These are phyloP conservation scores for Phyto melanocephala DNA, from an alignment of 2,888 invertebrate species.

Conservation along the genomic window DNA sequence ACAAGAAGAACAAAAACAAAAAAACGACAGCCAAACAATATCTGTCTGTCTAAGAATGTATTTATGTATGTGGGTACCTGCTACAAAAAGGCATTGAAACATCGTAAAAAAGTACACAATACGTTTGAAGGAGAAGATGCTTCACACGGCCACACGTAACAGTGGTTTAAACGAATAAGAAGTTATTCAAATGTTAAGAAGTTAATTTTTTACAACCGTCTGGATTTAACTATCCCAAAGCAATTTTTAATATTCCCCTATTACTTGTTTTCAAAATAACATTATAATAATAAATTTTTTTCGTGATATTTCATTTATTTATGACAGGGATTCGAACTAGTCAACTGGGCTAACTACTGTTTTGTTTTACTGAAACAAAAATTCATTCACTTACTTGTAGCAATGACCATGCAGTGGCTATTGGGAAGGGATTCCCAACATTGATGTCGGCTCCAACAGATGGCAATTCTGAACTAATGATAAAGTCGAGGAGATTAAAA, in stretches of 20 bases:
- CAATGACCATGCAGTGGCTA: background rate
- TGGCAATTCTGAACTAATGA: too few species aligned
- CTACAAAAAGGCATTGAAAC: background rate
- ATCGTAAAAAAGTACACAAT: conserved; percentile 30
- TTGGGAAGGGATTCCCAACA: too few species aligned
- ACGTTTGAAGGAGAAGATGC: conserved; percentile 26
- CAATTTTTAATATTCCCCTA: conserved; percentile 22
- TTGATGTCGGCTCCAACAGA: too few species aligned
- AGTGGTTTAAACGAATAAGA: conserved; percentile 2
- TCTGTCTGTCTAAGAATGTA: background rate
- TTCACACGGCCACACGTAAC: background rate
- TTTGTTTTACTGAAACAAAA: background rate
- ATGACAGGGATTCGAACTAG: background rate
- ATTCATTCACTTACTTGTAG: background rate
- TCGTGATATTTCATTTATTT: conserved; percentile 7
- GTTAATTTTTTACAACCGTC: background rate
- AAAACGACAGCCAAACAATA: conserved; percentile 18
- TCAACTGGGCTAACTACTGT: background rate
- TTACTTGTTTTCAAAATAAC: conserved; percentile 12
- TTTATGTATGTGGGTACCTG: background rate
- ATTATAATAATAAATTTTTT: background rate
- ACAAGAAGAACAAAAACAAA: background rate
- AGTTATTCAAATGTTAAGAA: too few species aligned
- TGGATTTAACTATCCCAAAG: conserved; percentile 5
- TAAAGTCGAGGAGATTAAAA: too few species aligned